Evolutionary conservation across 92 coral and sea anemone species (phyloP), one percentile per base, ranked within the genome.

Genomic region (Parazoanthus darwini): DNA sequence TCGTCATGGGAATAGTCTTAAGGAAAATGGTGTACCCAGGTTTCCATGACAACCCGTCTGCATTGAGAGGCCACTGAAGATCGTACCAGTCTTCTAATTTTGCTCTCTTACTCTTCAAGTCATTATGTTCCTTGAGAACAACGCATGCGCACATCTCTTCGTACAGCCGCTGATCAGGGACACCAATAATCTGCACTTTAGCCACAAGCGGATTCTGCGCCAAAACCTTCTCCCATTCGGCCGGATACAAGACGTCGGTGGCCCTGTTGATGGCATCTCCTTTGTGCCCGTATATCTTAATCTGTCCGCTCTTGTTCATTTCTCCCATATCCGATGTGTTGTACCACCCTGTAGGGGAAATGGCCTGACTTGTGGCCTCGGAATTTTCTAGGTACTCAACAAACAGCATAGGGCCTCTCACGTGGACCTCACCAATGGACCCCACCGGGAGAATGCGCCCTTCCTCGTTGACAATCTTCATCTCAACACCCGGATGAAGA

Each of bases 91-190:
- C 85, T 23, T 89, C 86, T 11, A 89, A 77, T 15, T 29, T 39
- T 33, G 50, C 77, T 8, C 29, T 50, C 36, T 51, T 80, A 33
- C 43, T 36, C 3, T 51, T 48, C 77, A 72, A 33, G 29, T 68
- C 56, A 10, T 22, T 36, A 38, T 42, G 74, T 46, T 85, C 79
- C 67, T 90, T 90, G 14, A 88, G 81, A 73, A 87, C 82, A 67
- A 90, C 86, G 80, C 92, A 90, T 56, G 92, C 92, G 88, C 92
- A 90, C 66, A 90, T 66, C 65, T 88, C 88, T 79, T 91, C 93
- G 67, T 80, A 78, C 33, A 91, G 78, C 90, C 91, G 91, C 66
- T 89, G 74, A 74, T 91, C 93, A 72, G 93, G 93, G n/a, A 91
- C 89, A 80, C 93, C 93, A 59, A 91, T 87, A 25, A 86, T 83